These are phyloP conservation scores for Moxostoma hubbsi DNA, from an alignment of 2,797 vertebrate species.

Conservation along the genomic window DNA sequence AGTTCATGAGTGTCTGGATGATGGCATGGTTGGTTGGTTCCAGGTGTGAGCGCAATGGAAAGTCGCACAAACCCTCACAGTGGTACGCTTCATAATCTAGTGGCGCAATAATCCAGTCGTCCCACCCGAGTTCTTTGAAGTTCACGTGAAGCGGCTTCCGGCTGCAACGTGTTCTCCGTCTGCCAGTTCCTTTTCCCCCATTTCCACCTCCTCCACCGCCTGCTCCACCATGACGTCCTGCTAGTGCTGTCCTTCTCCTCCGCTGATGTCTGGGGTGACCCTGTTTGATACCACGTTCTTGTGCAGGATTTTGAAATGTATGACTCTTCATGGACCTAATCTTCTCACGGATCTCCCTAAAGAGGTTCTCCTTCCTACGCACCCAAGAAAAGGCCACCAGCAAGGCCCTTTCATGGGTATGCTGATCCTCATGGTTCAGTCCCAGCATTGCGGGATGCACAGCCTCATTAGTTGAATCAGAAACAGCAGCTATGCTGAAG, in stretches of 20 bases:
- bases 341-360: conserved; percentile 82
- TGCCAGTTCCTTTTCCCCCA: conserved; percentile 65
- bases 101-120: conserved; percentile 89
- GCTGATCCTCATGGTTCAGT: conserved; percentile 61
- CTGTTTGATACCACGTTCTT: conserved; percentile 54
- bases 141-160: conserved; percentile 84
- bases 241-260: conserved; percentile 67
- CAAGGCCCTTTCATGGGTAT: conserved; percentile 78
- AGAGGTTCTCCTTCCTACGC: conserved; percentile 81
- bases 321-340: conserved; percentile 70
- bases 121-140: conserved; percentile 89
- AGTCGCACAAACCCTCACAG: conserved; percentile 87
- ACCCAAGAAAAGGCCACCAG: conserved; percentile 81
- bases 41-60: conserved; percentile 85
- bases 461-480: conserved; percentile 61
- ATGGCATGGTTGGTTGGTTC: conserved; percentile 90
- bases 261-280: conserved; percentile 67
- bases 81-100: conserved; percentile 88
- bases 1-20: conserved; percentile 89
- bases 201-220: conserved; percentile 56
- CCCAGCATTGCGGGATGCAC: conserved; percentile 72
- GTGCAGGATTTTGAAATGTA: conserved; percentile 56
- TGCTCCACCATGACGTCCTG: conserved; percentile 59
- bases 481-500: conserved; percentile 74
- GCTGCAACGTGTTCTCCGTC: conserved; percentile 76